These are phyloP conservation scores for Bursaphelenchus mucronatus DNA, from an alignment of 1,140 invertebrate genomes.

Conservation along the genomic window DNA sequence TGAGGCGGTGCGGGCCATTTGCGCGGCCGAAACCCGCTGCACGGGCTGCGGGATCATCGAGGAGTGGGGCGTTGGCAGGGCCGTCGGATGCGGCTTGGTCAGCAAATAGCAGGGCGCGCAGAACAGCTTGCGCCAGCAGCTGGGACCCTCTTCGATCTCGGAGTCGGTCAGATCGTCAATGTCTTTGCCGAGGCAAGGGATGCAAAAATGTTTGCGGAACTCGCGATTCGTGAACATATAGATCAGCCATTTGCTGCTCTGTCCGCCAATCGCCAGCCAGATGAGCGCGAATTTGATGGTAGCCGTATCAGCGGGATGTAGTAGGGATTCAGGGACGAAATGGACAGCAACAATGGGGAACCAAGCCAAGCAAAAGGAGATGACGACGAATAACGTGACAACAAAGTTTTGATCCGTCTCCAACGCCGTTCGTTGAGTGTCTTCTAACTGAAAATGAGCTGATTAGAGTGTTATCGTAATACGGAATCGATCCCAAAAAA, in stretches of 20 bases:
- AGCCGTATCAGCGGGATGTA: slow-evolving; percentile 67
- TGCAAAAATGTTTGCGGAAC: slow-evolving; percentile 68
- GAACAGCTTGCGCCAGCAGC: no score
- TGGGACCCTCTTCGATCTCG: no score
- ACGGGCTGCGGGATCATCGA: no score
- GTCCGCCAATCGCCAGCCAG: slow-evolving; percentile 87
- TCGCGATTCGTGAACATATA: slow-evolving; percentile 80
- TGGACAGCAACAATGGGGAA: slow-evolving; percentile 77
- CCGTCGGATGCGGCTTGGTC: no score
- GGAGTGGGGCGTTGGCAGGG: no score
- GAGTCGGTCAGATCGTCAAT: neutral
- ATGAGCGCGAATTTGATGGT: slow-evolving; percentile 83
- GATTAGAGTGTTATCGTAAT: slow-evolving; percentile 19
- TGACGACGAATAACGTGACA: slow-evolving; percentile 84
- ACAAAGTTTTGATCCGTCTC: slow-evolving; percentile 87
- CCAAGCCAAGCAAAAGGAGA: slow-evolving; percentile 86
- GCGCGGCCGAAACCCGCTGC: no score
- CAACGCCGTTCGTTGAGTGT: slow-evolving; percentile 80
- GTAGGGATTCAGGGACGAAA: slow-evolving; percentile 66
- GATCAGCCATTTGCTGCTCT: slow-evolving; percentile 86
- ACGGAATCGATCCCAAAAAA: neutral
- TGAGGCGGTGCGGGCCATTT: no score
- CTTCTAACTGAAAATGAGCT: slow-evolving; percentile 50
- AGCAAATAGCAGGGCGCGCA: no score
- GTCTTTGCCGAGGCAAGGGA: slow-evolving; percentile 12